Percentiles rank a stretch among this genome's conserved stretches.
phyloP scores from a whole-genome alignment of 2,113 vertebrate species.

The Notiomystis cincta region DNA sequence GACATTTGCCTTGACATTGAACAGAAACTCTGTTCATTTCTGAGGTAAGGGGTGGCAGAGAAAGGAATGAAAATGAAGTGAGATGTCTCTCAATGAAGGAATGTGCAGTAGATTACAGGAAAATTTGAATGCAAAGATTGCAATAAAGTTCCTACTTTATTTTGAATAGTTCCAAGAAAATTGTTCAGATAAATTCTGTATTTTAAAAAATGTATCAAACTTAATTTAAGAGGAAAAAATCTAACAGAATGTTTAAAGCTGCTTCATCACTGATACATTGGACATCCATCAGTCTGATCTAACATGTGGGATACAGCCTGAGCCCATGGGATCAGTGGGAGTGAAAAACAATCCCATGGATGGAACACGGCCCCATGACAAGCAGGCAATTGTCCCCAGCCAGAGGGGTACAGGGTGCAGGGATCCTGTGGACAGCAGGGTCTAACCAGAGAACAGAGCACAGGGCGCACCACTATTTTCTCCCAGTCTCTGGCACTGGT shows the following conservation, averaged over 20 bases:
- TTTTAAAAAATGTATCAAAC: not conserved
- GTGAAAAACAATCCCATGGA: not conserved
- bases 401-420: not conserved
- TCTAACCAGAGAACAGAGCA: not conserved
- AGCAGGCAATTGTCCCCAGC: not conserved
- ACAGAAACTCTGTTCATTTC: not conserved
- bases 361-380: rapidly evolving
- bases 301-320: not conserved
- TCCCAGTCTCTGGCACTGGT: not conserved
- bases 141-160: not conserved
- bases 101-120: not conserved
- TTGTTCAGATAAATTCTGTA: not conserved
- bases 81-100: not conserved
- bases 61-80: not conserved
- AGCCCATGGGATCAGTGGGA: not conserved
- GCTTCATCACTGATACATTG: not conserved
- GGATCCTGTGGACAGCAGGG: not conserved
- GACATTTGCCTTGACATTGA: not conserved
- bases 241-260: not conserved
- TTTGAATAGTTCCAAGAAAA: not conserved
- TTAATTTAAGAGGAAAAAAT: not conserved
- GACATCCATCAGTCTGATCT: not conserved
- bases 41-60: not conserved
- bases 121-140: not conserved
- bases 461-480: not conserved